Evolutionary conservation across 2,888 invertebrate genomes (phyloP).

Genomic region (Eledona agricola): DNA sequence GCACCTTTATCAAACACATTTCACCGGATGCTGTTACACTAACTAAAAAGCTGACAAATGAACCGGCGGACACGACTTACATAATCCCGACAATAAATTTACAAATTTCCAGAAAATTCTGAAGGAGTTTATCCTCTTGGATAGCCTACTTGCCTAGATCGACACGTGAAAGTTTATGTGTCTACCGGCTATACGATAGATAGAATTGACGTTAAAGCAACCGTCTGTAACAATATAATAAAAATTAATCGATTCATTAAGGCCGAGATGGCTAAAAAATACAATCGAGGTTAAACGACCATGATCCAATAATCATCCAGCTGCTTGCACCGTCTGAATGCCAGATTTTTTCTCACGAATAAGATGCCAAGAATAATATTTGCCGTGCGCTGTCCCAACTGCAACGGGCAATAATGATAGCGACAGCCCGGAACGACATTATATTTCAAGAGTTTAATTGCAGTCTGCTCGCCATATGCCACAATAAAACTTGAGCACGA

Average conservation of each 20-base stretch:
- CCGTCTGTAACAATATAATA: slow-evolving; percentile 25
- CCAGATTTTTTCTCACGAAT: too few relatives aligned
- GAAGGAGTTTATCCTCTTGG: slow-evolving; percentile 21
- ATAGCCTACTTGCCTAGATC: slow-evolving; percentile 31
- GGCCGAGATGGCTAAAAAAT: slow-evolving; percentile 11
- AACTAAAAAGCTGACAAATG: too few relatives aligned
- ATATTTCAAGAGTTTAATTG: slow-evolving; percentile 2
- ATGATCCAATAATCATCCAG: slow-evolving; percentile 21
- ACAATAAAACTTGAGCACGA: slow-evolving; percentile 4
- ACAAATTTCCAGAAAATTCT: slow-evolving; percentile 7
- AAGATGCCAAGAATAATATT: too few relatives aligned
- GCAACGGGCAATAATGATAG: slow-evolving; percentile 8
- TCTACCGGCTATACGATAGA: slow-evolving; percentile 8
- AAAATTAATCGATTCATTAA: slow-evolving; percentile 28
- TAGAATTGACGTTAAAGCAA: slow-evolving; percentile 7
- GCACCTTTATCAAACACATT: too few relatives aligned
- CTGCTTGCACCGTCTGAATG: slow-evolving; percentile 1
- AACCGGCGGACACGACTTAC: too few relatives aligned
- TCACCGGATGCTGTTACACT: too few relatives aligned
- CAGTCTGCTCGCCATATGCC: slow-evolving; percentile 1
- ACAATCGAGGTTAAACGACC: slow-evolving; percentile 30
- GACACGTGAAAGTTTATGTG: slow-evolving; percentile 19
- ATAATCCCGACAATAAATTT: too few relatives aligned
- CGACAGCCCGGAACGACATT: slow-evolving; percentile 3
- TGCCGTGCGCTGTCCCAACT: slow-evolving; percentile 1